Percentiles rank a stretch among this genome's conserved stretches.
These are phyloP conservation scores for Tachycineta bicolor DNA, from an alignment of 2,113 vertebrate species.

Conservation along the genomic window DNA sequence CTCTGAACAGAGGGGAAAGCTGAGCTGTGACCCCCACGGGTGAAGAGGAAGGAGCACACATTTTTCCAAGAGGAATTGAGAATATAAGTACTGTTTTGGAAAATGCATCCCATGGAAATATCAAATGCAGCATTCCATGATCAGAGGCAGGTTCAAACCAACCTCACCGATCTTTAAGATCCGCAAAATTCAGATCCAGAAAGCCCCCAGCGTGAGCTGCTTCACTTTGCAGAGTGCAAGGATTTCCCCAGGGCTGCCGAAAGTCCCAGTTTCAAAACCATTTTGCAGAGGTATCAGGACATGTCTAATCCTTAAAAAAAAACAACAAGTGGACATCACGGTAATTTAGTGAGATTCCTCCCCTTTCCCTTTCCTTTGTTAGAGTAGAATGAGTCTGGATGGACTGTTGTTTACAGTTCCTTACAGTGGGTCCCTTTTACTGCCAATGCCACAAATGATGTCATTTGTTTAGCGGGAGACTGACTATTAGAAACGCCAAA, in stretches of 20 bases:
- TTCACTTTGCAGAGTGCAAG: accelerated
- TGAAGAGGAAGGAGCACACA: neutral
- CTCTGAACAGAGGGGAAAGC: neutral
- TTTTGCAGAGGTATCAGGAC: neutral
- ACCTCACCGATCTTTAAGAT: neutral
- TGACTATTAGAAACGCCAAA: conserved; percentile 49
- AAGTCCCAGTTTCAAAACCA: neutral
- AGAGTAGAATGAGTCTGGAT: neutral
- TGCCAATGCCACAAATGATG: conserved; percentile 54
- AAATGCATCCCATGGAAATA: neutral
- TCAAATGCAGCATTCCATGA: neutral
- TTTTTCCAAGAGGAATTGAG: neutral
- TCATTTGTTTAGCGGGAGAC: conserved; percentile 52
- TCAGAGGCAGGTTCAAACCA: neutral
- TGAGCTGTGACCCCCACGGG: accelerated
- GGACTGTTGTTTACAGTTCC: conserved; percentile 45
- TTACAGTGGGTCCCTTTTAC: conserved; percentile 28
- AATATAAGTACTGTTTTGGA: neutral
- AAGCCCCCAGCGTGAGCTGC: neutral
- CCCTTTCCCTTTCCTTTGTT: neutral
- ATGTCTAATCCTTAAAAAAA: neutral
- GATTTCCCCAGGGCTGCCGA: neutral
- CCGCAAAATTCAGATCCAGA: neutral
- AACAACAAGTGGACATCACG: neutral
- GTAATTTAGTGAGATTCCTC: neutral